Base-by-base conservation (phyloP, 1,140 invertebrate genomes). In the Sycobia sp. region DNA sequence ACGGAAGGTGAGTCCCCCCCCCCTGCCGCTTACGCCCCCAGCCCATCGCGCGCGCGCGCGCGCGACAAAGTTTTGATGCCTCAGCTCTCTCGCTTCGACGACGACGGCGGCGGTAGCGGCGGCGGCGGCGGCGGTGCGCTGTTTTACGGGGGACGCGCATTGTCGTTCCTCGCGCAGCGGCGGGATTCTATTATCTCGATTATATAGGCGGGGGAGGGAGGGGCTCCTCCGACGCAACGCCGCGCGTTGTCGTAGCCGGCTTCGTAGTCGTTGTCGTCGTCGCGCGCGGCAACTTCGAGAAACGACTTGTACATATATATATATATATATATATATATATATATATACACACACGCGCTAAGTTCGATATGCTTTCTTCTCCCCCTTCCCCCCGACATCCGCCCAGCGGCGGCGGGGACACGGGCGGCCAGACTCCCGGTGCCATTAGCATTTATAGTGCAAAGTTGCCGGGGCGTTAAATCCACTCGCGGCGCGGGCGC, bases 391-490 rank as follows among this genome's bases (percentile, higher is more conserved):
- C n/a, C n/a, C n/a, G n/a, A n/a, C n/a, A n/a, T n/a, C 23, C 22
- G 16, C 29, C 34, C 16, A 23, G 14, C 50, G 32, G 32, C 29
- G 32, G 22, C 3, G 1, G 5, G 18, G 32, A 41, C 18, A 41
- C 23, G 13, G 11, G 62, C 60, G 59, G 61, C 69, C 64, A 66
- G 18, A 0, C 16, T 8, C 27, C 43, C 22, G 18, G 11, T 16
- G 59, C 59, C 58, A 71, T 73, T 73, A 73, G 67, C 69, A 71
- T 73, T 73, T 73, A 73, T 71, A 71, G 67, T 70, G 69, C 70
- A 69, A 72, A 73, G 62, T 73, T 72, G 64, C 57, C 54, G 50
- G 54, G 58, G 41, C 61, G 66, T 71, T 71, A 71, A 69, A 71
- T 71, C 63, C 66, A 68, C 67, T 59, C 10, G 41, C 27, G n/a